Conservation (phyloP, 1,140 invertebrate genomes). For the Drosophila sturtevanti region DNA sequence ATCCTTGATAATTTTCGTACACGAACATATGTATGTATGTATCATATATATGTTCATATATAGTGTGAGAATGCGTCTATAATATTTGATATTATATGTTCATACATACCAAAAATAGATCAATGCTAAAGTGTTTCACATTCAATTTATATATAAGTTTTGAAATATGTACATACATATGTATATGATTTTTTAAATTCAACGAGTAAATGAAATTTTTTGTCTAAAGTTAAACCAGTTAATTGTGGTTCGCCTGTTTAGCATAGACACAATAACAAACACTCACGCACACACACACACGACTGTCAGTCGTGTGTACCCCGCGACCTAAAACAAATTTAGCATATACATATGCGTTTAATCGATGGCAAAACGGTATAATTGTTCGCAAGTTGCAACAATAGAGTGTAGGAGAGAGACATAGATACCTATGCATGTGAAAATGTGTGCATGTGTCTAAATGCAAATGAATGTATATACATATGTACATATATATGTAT, state of each 20-base stretch:
- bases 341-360: slow-evolving; percentile 46
- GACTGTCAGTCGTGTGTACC: background rate
- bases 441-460: background rate
- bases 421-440: background rate
- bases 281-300: background rate
- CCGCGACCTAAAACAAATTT: slow-evolving; percentile 7
- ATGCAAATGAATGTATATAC: background rate
- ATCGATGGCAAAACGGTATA: slow-evolving; percentile 58
- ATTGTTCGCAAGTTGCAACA: slow-evolving; percentile 45
- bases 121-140: background rate
- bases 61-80: too few species aligned
- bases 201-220: background rate
- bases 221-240: background rate
- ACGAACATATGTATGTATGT: background rate
- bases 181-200: background rate
- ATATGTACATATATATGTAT: background rate
- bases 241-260: background rate
- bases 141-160: background rate
- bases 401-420: background rate
- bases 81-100: too few species aligned
- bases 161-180: too few species aligned
- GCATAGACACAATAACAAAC: background rate
- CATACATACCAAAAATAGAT: background rate
- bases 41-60: background rate
- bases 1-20: too few species aligned